Evolutionary conservation across 1,140 invertebrate genomes (phyloP), one percentile per base, ranked within the genome.

Genomic region (Steinernema khuongi): DNA sequence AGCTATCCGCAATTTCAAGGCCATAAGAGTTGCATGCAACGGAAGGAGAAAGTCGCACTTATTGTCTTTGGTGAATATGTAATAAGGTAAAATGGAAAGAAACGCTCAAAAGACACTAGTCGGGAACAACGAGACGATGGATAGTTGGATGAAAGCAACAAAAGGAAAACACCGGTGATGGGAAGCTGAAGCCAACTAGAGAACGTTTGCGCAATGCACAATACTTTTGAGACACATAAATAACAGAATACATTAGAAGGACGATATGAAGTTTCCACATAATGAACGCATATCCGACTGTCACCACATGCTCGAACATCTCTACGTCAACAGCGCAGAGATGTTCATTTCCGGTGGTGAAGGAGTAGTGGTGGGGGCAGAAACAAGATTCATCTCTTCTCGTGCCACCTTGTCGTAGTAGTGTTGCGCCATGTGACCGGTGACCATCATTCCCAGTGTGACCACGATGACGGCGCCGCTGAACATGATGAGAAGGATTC

Each of bases 381-480:
- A 22, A 22, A 14, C 26, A n/a, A n/a, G n/a, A 22, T n/a, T 41
- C 7, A 41, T 41, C 36, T n/a, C 50, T 14, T 60, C 50, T 4
- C 50, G 50, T 4, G 50, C 50, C 4, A 60, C 50, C 19, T 77
- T 41, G 41, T 83, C 83, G 41, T 83, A 83, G 33, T 79, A 73
- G 68, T 66, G 74, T 73, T 83, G 82, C n/a, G 82, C 82, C 70
- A 85, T 74, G 31, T 71, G 66, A 14, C 82, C 82, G 17, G 79
- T 81, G 1, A 83, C 32, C 68, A 85, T 81, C 67, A 84, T 83
- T 26, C 82, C 82, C 22, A 76, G n/a, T 44, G 82, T 84, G 26
- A 85, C 78, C 17, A 83, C 67, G 0, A 83, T 7, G 1, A 83
- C 81, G 1, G 76, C 80, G 1, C 69, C 33, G 14, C 77, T 75